Percentiles rank a stretch among this genome's conserved stretches.
These are phyloP conservation scores for Palythoa grandiflora DNA, from an alignment of 92 coral and sea anemone species.

Conservation along the genomic window DNA sequence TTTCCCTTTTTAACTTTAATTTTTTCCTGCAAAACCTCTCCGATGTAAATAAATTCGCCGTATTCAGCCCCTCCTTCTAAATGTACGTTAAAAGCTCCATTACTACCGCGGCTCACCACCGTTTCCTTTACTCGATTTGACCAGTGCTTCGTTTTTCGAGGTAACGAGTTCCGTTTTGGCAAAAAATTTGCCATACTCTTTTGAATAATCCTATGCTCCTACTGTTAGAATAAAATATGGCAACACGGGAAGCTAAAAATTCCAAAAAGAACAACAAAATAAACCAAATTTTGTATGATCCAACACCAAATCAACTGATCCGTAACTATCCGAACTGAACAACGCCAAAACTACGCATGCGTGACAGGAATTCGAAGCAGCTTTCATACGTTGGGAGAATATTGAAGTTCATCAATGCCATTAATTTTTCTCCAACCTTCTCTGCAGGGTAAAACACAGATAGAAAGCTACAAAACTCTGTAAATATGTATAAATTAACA, in stretches of 20 bases:
- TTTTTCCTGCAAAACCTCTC: slow-evolving; percentile 91
- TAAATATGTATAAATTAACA: neutral
- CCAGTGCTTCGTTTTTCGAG: slow-evolving; percentile 97
- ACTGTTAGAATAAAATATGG: slow-evolving; percentile 19
- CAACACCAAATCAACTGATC: slow-evolving; percentile 27
- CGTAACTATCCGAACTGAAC: slow-evolving; percentile 42
- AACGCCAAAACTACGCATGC: slow-evolving; percentile 50
- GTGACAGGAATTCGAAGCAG: slow-evolving; percentile 30
- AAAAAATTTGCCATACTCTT: slow-evolving; percentile 72
- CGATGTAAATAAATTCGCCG: slow-evolving; percentile 91
- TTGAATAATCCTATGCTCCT: slow-evolving; percentile 32
- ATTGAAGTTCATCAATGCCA: neutral
- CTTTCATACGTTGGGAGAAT: slow-evolving; percentile 36
- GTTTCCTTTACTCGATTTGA: slow-evolving; percentile 88
- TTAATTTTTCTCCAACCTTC: neutral
- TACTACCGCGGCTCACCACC: slow-evolving; percentile 67
- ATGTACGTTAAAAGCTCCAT: slow-evolving; percentile 90
- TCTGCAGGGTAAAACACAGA: neutral
- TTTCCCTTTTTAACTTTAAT: slow-evolving; percentile 89
- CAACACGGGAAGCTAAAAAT: slow-evolving; percentile 6
- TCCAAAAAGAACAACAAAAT: slow-evolving; percentile 41
- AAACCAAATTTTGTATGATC: slow-evolving; percentile 30
- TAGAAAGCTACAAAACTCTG: neutral
- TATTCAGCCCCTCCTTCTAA: slow-evolving; percentile 98
- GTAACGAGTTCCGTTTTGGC: slow-evolving; percentile 74